Evolutionary conservation across 1,140 invertebrate genomes (phyloP), one percentile per base, ranked within the genome.

Genomic region (Caerostris extrusa): DNA sequence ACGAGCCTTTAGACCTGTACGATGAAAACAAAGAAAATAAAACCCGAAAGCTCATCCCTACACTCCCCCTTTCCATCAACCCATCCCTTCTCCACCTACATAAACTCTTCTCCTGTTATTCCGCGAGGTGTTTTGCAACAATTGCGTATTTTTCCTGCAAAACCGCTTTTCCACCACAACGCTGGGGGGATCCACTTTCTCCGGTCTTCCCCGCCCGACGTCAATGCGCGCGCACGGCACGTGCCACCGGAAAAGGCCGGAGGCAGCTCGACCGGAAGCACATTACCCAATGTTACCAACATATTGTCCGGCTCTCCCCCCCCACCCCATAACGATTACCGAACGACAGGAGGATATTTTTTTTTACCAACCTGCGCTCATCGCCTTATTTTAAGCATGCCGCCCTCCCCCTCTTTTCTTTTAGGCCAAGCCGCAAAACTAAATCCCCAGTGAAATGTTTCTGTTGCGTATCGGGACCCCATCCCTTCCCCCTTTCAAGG

Each of bases 201-300:
- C 71, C 10, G 34, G 7, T 57, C 19, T 34, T 7, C n/a, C 17
- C 56, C 3, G 56, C 56, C 34, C 83, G n/a, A 85, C 56, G 69
- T 71, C 17, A 50, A 8, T 5, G 14, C 90, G 69, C 69, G 50
- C 50, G 55, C 67, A 71, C 3, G 12, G 3, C 69, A 61, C 90
- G 69, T 53, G 53, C 64, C 67, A 77, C 53, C 55, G 86, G 86
- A 61, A 81, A 82, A 60, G 60, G 57, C 57, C 90, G 50, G 34
- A 60, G 81, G 53, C 77, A 19, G 12, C 58, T 57, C 34, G 10
- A 60, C 90, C 90, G 90, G 90, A 92, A 92, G 77, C 90, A 85
- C 81, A 92, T 92, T 92, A 85, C 90, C 90, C 90, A 92, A 92
- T 92, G 90, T 92, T 92, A 85, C 90, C 90, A 61, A 19, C 71